phyloP scores from a whole-genome alignment of 2,113 vertebrate species.

The Mionectes macconnelli region DNA sequence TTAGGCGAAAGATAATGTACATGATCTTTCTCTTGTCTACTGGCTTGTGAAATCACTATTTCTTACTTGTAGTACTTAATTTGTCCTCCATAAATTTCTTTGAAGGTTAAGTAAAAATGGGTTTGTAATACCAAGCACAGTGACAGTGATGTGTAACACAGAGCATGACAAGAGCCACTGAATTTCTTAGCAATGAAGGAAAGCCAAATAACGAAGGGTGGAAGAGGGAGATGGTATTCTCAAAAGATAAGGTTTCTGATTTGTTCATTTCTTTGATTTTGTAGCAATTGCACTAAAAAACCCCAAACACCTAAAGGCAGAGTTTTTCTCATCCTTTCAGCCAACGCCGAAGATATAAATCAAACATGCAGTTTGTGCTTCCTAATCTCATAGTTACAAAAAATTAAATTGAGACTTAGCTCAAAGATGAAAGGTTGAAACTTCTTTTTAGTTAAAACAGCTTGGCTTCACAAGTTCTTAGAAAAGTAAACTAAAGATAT shows the following conservation, averaged over 20 bases:
- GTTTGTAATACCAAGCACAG: neutral
- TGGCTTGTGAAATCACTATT: neutral
- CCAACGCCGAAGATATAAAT: neutral
- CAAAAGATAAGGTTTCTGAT: neutral
- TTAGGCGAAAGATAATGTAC: neutral
- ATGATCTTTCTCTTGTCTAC: neutral
- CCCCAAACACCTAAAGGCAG: neutral
- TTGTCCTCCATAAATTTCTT: neutral
- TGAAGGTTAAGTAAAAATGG: neutral
- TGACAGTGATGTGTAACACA: neutral
- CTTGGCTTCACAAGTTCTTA: neutral
- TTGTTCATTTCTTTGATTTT: neutral
- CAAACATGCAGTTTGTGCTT: neutral
- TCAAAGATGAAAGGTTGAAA: neutral
- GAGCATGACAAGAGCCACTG: neutral
- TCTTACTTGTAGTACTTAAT: neutral
- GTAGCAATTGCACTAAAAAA: neutral
- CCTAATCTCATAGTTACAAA: neutral
- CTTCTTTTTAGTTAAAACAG: neutral
- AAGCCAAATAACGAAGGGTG: neutral
- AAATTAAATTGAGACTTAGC: neutral
- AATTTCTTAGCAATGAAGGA: neutral
- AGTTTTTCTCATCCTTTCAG: neutral
- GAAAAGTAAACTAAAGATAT: neutral
- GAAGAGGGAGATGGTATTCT: neutral